phyloP scores from a whole-genome alignment of 2,113 vertebrate species.

The Carassius carassius region DNA sequence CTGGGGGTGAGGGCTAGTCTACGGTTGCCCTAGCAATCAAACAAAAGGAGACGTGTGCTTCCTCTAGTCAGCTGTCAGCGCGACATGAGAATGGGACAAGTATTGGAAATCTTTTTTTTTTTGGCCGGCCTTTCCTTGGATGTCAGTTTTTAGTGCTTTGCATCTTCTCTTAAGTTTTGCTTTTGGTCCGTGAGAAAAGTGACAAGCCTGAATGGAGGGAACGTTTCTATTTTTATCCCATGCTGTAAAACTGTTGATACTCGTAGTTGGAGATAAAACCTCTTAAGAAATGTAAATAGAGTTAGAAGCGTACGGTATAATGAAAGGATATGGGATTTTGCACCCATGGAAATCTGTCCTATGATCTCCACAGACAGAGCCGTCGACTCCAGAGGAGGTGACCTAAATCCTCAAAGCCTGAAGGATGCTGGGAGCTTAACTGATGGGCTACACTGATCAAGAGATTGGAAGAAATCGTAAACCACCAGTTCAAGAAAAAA shows the following conservation, averaged over 20 bases:
- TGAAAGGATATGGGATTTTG: slow-evolving; percentile 4
- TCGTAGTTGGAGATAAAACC: background rate
- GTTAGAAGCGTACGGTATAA: background rate
- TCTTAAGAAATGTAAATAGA: slow-evolving; percentile 23
- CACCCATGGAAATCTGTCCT: slow-evolving; percentile 1
- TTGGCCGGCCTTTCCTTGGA: slow-evolving; percentile 66
- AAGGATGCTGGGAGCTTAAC: slow-evolving; percentile 41
- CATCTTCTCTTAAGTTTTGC: background rate
- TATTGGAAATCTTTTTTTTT: slow-evolving; percentile 52
- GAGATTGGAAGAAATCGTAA: slow-evolving; percentile 11
- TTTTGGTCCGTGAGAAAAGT: slow-evolving; percentile 66
- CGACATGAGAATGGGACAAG: slow-evolving; percentile 63
- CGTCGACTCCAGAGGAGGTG: slow-evolving; percentile 11
- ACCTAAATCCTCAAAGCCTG: slow-evolving; percentile 42
- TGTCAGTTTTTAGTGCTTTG: slow-evolving; percentile 47
- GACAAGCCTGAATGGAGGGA: slow-evolving; percentile 53
- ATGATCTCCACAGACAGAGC: slow-evolving; percentile 29
- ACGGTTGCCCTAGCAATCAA: slow-evolving; percentile 71
- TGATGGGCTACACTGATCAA: slow-evolving; percentile 20
- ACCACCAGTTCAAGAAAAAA: slow-evolving; percentile 13
- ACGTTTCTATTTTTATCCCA: slow-evolving; percentile 39
- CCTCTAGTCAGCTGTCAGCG: slow-evolving; percentile 65
- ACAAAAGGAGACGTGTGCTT: slow-evolving; percentile 75
- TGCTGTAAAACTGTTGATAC: background rate
- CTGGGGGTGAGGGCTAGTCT: slow-evolving; percentile 42